Percentiles rank a stretch among this genome's conserved stretches.
phyloP scores from a whole-genome alignment of 1,140 invertebrate genomes.

The Aethina tumida region DNA sequence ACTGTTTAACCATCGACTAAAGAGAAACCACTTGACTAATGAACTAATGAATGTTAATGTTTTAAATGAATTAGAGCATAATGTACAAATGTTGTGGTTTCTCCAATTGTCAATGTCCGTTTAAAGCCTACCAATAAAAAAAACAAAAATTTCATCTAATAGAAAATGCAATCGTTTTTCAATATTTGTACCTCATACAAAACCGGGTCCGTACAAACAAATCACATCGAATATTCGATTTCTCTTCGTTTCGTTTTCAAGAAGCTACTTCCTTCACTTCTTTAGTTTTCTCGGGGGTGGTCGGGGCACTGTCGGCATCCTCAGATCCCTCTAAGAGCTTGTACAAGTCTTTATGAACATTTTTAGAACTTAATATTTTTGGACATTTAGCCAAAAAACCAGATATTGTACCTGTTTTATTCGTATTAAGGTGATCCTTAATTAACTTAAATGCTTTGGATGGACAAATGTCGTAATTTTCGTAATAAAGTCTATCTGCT shows the following conservation, averaged over 20 bases:
- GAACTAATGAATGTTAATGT: slow-evolving; percentile 18
- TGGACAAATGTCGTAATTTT: slow-evolving; percentile 39
- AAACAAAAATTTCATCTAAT: slow-evolving; percentile 16
- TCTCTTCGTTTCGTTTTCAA: slow-evolving; percentile 25
- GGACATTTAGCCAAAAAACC: slow-evolving; percentile 39
- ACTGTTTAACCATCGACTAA: too few relatives aligned
- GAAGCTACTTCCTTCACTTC: slow-evolving; percentile 28
- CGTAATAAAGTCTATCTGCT: slow-evolving; percentile 27
- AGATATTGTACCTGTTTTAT: slow-evolving; percentile 32
- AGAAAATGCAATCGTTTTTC: slow-evolving; percentile 17
- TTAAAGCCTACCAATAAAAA: slow-evolving; percentile 28
- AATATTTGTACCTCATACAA: slow-evolving; percentile 21
- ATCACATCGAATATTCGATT: slow-evolving; percentile 18
- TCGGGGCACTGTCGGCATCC: slow-evolving; percentile 15
- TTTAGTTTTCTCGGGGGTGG: slow-evolving; percentile 16
- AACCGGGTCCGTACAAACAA: slow-evolving; percentile 18
- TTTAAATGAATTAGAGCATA: slow-evolving; percentile 2
- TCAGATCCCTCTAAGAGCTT: slow-evolving; percentile 21
- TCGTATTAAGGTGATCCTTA: slow-evolving; percentile 31
- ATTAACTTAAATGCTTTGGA: slow-evolving; percentile 42
- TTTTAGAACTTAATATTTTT: slow-evolving; percentile 45
- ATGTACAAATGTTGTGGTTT: slow-evolving; percentile 20
- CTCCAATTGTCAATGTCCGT: slow-evolving; percentile 9
- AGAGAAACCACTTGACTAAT: slow-evolving; percentile 11
- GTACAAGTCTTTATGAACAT: slow-evolving; percentile 38